phyloP scores from a whole-genome alignment of 2,113 vertebrate species.

The Tragelaphus imberbis region DNA sequence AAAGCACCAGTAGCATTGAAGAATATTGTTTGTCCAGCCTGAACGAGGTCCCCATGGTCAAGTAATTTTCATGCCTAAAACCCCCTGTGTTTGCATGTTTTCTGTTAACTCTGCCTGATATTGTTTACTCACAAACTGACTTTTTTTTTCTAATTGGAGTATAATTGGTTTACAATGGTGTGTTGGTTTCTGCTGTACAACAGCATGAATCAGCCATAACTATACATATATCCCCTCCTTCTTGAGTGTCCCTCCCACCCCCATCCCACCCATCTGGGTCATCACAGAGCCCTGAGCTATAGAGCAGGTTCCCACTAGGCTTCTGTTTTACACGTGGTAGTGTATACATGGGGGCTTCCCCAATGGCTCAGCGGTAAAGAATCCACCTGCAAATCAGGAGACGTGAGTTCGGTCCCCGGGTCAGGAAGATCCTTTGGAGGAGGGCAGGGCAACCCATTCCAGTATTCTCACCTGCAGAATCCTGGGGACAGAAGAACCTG shows the following conservation, averaged over 20 bases:
- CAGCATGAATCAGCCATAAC: not conserved
- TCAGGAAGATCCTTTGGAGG: not conserved
- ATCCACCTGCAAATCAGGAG: not conserved
- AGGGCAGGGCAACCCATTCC: not conserved
- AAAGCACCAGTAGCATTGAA: not conserved
- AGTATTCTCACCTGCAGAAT: not conserved
- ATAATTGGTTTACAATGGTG: not conserved
- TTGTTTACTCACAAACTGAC: not conserved
- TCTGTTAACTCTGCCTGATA: not conserved
- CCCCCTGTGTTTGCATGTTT: not conserved
- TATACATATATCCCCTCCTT: not conserved
- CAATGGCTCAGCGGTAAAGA: fast-evolving
- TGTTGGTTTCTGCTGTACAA: not conserved
- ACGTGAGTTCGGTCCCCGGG: fast-evolving
- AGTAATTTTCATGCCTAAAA: not conserved
- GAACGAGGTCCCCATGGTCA: fast-evolving
- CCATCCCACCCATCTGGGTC: not conserved
- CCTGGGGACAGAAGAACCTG: not conserved
- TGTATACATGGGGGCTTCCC: not conserved
- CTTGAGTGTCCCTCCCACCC: not conserved
- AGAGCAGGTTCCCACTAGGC: not conserved
- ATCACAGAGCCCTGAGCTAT: not conserved
- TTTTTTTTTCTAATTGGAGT: not conserved
- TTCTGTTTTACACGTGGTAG: not conserved
- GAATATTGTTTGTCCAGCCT: not conserved